Base-by-base conservation (phyloP, 2,113 vertebrate genomes). In the Malaclemys terrapin region DNA sequence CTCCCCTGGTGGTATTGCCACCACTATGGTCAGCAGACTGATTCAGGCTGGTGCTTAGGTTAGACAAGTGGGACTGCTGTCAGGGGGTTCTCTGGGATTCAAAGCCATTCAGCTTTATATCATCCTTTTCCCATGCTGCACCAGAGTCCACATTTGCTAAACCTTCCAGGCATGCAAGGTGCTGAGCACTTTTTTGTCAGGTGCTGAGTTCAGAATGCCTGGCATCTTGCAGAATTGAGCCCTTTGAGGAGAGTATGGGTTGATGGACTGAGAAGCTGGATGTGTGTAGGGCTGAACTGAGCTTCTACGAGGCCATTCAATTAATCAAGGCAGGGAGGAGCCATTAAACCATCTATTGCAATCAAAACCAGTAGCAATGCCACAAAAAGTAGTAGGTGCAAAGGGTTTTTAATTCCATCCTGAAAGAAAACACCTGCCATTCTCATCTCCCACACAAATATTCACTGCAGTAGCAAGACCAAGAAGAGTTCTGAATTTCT, bases 311-410 rank as follows among this genome's bases (percentile, higher is more conserved):
- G 0, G 2, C 53, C 13, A 10, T n/a, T 75, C 79, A 52, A 25
- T 78, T 80, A 84, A 81, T 25, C n/a, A 50, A 83, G 49, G 42
- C 2, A 54, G 3, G 57, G 82, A 91, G 69, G 79, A 86, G 52
- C 59, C 80, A 47, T 62, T 57, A 72, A 93, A 52, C 29, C 78
- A 69, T 45, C 35, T 38, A 42, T 20, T 93, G 90, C 80, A 89
- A 54, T 50, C 75, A 52, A 75, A 87, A 38, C 42, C 56, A 8
- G 47, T 31, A 81, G 0, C 53, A 59, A 17, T 0, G 38, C 3
- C 49, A 78, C 75, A 53, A 87, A 6, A 81, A 54, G 50, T 5
- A 80, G 57, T 5, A 80, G 42, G 47, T 16, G 31, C 27, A 8
- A 82, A 50, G 6, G 19, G 19, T 35, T 45, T 87, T 45, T 50